Conservation (phyloP, 2,113 vertebrate genomes). For the Pituophis catenifer region DNA sequence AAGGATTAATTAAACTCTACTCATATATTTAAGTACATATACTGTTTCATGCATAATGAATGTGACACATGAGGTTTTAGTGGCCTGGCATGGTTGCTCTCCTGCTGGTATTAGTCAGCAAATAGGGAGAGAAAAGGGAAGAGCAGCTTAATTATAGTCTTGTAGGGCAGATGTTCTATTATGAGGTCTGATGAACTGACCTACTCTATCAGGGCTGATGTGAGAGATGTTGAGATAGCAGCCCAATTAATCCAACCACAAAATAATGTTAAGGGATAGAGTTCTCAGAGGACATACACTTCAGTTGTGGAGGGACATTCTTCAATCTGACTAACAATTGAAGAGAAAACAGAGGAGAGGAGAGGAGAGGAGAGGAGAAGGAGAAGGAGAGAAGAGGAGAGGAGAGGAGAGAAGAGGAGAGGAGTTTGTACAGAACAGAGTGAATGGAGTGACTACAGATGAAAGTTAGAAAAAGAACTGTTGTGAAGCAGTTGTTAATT, state of each 20-base stretch:
- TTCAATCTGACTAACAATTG: neutral
- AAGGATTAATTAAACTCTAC: neutral
- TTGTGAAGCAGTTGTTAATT: neutral
- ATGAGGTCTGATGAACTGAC: neutral
- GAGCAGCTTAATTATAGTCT: neutral
- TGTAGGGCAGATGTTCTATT: neutral
- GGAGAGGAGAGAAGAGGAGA: neutral
- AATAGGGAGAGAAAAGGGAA: neutral
- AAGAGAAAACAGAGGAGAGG: neutral
- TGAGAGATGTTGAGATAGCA: neutral
- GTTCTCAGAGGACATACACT: neutral
- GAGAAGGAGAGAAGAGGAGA: too few relatives aligned
- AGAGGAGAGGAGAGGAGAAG: too few relatives aligned
- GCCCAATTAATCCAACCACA: neutral
- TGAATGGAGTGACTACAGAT: neutral
- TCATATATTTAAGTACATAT: neutral
- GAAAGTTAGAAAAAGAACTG: neutral
- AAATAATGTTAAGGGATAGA: neutral
- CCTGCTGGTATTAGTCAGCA: neutral
- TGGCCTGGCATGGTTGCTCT: neutral
- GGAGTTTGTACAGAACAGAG: neutral
- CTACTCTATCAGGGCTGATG: neutral
- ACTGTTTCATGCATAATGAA: neutral
- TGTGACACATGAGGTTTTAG: neutral
- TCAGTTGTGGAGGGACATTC: neutral